These are phyloP conservation scores for Mormoops blainvillei DNA, from an alignment of 2,113 vertebrate species.

Conservation along the genomic window DNA sequence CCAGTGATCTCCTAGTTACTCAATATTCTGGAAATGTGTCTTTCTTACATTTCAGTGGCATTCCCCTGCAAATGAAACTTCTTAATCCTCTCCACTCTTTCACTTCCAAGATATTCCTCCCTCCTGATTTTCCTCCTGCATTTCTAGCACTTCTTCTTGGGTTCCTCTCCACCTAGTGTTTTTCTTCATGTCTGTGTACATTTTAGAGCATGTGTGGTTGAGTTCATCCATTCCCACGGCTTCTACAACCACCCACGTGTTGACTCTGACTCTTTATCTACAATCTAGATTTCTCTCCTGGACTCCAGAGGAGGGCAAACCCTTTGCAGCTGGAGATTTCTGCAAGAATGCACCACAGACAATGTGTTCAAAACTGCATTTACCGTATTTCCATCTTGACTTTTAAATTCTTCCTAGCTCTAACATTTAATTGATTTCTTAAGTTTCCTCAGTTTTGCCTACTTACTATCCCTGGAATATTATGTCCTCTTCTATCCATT, in stretches of 20 bases:
- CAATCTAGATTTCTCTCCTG: background rate
- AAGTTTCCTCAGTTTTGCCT: background rate
- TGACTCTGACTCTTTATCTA: background rate
- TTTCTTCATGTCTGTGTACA: background rate
- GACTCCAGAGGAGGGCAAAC: background rate
- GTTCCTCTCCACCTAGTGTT: background rate
- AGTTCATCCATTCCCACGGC: background rate
- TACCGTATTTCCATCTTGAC: background rate
- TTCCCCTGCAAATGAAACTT: background rate
- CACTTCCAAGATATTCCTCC: background rate
- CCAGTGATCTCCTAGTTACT: background rate
- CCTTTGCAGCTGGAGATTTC: background rate
- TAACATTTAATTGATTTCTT: conserved; percentile 2
- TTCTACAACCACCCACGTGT: background rate
- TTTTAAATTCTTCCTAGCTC: background rate
- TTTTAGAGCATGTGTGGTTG: background rate
- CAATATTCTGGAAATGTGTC: background rate
- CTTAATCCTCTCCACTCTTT: background rate
- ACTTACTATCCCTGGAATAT: background rate
- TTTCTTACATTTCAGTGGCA: background rate
- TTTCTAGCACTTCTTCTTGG: background rate
- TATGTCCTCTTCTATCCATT: background rate
- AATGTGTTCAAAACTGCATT: background rate
- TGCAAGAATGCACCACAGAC: background rate
- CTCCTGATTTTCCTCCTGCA: background rate